A percentile compares a stretch with the other conserved stretches of the same genome.
Evolutionary conservation across 2,113 vertebrate species (phyloP).

Genomic region (Brevimyrus niger): DNA sequence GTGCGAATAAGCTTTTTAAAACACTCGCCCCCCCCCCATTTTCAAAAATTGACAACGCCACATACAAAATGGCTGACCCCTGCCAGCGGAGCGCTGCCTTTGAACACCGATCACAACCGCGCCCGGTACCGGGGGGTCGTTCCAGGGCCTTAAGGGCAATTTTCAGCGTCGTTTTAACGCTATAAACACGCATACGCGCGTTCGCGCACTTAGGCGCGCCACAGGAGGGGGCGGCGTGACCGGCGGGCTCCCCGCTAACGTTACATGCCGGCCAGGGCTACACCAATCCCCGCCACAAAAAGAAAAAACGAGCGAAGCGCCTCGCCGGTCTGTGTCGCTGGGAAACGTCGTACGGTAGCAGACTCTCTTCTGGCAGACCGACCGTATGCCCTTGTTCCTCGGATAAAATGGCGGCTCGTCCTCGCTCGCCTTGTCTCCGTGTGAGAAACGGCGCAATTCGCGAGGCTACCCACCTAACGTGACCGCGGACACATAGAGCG

Average conservation of each 20-base stretch:
- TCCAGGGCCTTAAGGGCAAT: constrained; percentile 4
- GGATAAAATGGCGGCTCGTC: constrained; percentile 72
- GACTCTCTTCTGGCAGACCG: background rate
- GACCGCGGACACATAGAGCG: too few species aligned
- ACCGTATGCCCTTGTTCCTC: constrained; percentile 50
- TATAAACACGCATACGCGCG: constrained; percentile 38
- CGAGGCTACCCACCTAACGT: constrained; percentile 19
- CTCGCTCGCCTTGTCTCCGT: constrained; percentile 48
- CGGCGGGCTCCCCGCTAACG: background rate
- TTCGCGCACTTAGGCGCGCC: constrained; percentile 55
- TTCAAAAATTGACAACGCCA: constrained; percentile 22
- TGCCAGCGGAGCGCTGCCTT: constrained; percentile 14
- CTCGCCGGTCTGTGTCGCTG: background rate
- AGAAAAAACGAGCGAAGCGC: background rate
- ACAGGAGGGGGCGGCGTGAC: constrained; percentile 45
- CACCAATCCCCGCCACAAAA: background rate
- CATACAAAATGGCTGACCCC: constrained; percentile 47
- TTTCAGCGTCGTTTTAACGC: constrained; percentile 21
- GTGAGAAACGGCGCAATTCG: constrained; percentile 52
- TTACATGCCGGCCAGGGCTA: background rate
- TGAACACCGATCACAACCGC: background rate
- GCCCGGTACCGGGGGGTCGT: background rate
- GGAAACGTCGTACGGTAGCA: background rate
- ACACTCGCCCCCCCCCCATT: background rate
- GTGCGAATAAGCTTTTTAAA: background rate